Evolutionary conservation across 1,140 invertebrate genomes (phyloP).

Genomic region (Drosophila ercepeae): DNA sequence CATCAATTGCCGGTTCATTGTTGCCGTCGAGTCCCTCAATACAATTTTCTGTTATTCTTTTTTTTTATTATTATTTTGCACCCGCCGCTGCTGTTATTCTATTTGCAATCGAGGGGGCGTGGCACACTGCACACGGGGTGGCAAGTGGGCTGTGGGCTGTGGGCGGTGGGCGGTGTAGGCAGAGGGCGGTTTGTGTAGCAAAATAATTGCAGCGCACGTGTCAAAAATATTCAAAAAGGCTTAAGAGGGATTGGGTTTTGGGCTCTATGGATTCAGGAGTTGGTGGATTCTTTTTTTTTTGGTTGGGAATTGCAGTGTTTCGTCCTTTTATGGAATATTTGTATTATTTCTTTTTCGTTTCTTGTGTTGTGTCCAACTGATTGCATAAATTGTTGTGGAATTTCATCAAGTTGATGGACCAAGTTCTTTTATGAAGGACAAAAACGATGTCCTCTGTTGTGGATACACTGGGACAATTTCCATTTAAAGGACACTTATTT

Average conservation of each 20-base stretch:
- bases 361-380: constrained; percentile 63
- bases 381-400: constrained; percentile 81
- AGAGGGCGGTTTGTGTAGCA: constrained; percentile 66
- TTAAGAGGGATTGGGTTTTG: constrained; percentile 51
- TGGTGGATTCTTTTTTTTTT: not conserved
- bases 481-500: too few relatives aligned
- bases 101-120: constrained; percentile 66
- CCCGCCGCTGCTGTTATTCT: constrained; percentile 17
- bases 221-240: constrained; percentile 83
- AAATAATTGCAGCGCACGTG: constrained; percentile 83
- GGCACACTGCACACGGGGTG: constrained; percentile 49
- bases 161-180: constrained; percentile 7
- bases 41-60: not conserved
- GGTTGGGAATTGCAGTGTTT: constrained; percentile 39
- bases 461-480: not conserved
- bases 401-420: constrained; percentile 46
- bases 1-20: constrained; percentile 80
- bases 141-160: not conserved
- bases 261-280: not conserved
- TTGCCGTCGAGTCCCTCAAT: constrained; percentile 25
- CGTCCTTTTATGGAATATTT: constrained; percentile 30
- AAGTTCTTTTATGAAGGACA: constrained; percentile 8
- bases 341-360: constrained; percentile 28
- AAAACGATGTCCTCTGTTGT: not conserved
- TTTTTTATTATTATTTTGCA: constrained; percentile 12